A percentile compares a stretch with the other conserved stretches of the same genome.
Evolutionary conservation across 2,888 invertebrate species (phyloP).

Genomic region (Copidosoma aretas): DNA sequence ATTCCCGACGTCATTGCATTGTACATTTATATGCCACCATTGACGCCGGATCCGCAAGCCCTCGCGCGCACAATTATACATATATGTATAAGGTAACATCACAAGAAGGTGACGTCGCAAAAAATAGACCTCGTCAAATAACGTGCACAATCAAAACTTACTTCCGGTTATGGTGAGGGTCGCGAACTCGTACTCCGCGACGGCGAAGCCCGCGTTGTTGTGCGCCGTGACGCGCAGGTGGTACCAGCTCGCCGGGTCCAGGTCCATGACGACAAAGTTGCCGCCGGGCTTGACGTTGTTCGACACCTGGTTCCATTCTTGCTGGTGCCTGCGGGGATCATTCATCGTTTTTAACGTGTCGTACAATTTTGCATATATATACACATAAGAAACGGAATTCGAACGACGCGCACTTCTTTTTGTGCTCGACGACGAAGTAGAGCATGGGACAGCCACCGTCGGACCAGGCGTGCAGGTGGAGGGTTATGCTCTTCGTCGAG

Average conservation of each 20-base stretch:
- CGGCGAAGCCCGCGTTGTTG: constrained; percentile 95
- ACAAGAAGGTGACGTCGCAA: no score
- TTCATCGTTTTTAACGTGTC: background rate
- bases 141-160: no score
- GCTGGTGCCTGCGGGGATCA: constrained; percentile 70
- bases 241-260: constrained; percentile 95
- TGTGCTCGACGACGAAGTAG: constrained; percentile 93
- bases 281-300: constrained; percentile 91
- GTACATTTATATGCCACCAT: constrained; percentile 49
- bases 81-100: no score
- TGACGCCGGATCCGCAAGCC: constrained; percentile 54
- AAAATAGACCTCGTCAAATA: no score
- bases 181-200: constrained; percentile 94
- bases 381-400: background rate
- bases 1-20: background rate
- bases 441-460: constrained; percentile 95
- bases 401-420: constrained; percentile 82
- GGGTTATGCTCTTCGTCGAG: constrained; percentile 89
- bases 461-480: constrained; percentile 92
- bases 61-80: background rate
- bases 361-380: background rate
- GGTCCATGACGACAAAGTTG: constrained; percentile 87
- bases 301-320: constrained; percentile 93
- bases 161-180: constrained; percentile 94
- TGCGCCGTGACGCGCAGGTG: constrained; percentile 89